Conservation (phyloP, 2,888 invertebrate species). For the Pterostichus niger region DNA sequence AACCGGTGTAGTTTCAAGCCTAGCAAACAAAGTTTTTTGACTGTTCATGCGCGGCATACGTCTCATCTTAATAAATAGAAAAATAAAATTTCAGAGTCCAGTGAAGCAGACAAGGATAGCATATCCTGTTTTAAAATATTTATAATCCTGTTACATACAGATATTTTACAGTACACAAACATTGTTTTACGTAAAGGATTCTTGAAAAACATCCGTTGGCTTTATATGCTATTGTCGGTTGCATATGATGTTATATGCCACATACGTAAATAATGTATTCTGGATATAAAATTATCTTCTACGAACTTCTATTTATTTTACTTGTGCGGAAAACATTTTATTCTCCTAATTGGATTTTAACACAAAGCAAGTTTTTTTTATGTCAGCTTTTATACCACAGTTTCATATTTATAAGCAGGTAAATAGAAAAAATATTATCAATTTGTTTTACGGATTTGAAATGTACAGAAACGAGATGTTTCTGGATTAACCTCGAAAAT, state of each 20-base stretch:
- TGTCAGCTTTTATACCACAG: too few relatives aligned
- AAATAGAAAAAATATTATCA: too few relatives aligned
- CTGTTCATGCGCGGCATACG: conserved; percentile 19
- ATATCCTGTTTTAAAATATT: conserved; percentile 48
- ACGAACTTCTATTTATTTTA: conserved; percentile 15
- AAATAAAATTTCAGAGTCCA: conserved; percentile 37
- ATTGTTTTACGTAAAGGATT: conserved; percentile 43
- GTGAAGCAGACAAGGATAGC: conserved; percentile 31
- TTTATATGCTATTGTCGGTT: conserved; percentile 37
- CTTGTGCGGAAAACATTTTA: neutral
- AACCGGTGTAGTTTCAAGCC: neutral
- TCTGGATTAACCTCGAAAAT: too few relatives aligned
- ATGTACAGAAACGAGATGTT: too few relatives aligned
- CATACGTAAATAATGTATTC: neutral
- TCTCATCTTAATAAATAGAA: conserved; percentile 45
- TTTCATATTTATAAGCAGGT: too few relatives aligned
- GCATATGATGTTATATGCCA: conserved; percentile 23
- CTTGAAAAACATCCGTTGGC: conserved; percentile 39
- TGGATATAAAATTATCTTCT: neutral
- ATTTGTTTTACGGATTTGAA: too few relatives aligned
- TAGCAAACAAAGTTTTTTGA: conserved; percentile 22
- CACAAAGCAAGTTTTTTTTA: too few relatives aligned
- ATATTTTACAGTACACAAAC: conserved; percentile 52
- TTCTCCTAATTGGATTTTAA: conserved; percentile 11
- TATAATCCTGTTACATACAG: conserved; percentile 51